phyloP scores from a whole-genome alignment of 2,888 invertebrate genomes.

The Apotomis turbidana region DNA sequence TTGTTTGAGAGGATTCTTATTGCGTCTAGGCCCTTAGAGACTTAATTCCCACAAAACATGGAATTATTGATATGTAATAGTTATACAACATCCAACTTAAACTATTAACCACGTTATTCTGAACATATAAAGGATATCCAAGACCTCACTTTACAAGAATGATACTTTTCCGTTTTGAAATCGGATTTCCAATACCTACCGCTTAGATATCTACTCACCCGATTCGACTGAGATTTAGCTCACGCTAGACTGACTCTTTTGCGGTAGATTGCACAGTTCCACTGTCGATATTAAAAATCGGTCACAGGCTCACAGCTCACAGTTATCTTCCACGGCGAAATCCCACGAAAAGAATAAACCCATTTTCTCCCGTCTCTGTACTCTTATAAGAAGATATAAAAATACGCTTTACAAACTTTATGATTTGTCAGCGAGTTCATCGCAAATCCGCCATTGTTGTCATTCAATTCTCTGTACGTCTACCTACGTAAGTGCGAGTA shows the following conservation, averaged over 20 bases:
- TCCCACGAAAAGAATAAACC: slow-evolving; percentile 1
- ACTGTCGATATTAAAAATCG: slow-evolving; percentile 38
- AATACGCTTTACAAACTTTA: slow-evolving; percentile 19
- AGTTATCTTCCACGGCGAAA: slow-evolving; percentile 23
- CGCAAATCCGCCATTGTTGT: slow-evolving; percentile 36
- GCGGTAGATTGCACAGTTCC: slow-evolving; percentile 38
- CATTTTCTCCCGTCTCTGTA: slow-evolving; percentile 9
- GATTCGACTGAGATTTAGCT: slow-evolving; percentile 22
- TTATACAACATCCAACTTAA: no score
- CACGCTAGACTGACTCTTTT: slow-evolving; percentile 34
- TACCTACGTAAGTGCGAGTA: slow-evolving; percentile 26
- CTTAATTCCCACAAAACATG: no score
- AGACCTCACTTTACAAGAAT: not conserved
- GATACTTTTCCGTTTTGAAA: slow-evolving; percentile 7
- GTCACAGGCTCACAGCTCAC: not conserved
- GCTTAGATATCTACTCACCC: slow-evolving; percentile 31
- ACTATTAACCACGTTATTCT: not conserved
- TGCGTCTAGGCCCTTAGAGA: no score
- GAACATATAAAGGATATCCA: not conserved
- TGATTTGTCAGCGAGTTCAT: slow-evolving; percentile 25
- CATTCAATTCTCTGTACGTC: slow-evolving; percentile 33
- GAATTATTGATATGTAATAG: no score
- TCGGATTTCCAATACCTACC: slow-evolving; percentile 28
- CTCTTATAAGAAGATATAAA: not conserved
- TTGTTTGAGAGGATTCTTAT: no score